phyloP scores from a whole-genome alignment of 2,113 vertebrate species.

The Pipra filicauda region DNA sequence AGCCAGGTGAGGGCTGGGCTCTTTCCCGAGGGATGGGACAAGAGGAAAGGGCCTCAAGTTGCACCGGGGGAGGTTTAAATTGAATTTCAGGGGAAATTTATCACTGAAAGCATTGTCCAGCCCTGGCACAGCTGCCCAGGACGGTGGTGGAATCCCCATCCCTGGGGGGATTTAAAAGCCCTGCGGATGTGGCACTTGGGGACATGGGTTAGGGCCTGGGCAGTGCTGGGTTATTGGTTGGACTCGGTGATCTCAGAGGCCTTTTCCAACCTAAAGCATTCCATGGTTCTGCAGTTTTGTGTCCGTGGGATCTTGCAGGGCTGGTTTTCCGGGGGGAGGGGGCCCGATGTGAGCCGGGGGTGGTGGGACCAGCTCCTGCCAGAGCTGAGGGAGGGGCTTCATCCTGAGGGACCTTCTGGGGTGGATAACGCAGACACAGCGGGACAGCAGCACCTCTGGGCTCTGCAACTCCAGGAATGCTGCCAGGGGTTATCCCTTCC shows the following conservation, averaged over 20 bases:
- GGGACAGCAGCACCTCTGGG: background rate
- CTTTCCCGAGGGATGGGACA: no score
- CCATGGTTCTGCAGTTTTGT: background rate
- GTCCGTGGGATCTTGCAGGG: background rate
- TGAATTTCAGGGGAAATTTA: no score
- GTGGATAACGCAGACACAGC: background rate
- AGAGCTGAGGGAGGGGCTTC: accelerated
- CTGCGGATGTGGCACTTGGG: background rate
- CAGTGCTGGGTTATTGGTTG: background rate
- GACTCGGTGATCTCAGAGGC: background rate
- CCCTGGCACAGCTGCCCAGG: background rate
- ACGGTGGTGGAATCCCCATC: background rate
- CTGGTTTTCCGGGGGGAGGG: background rate
- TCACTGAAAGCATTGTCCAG: background rate
- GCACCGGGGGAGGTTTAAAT: background rate
- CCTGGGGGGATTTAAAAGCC: background rate
- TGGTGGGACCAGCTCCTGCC: background rate
- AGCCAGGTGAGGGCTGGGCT: no score
- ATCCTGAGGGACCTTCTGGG: background rate
- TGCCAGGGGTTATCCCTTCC: background rate
- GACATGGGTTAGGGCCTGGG: background rate
- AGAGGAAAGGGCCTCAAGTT: background rate
- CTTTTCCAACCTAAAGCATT: background rate
- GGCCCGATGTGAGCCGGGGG: background rate
- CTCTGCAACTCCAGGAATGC: background rate